Evolutionary conservation across 1,140 invertebrate genomes (phyloP).

Genomic region (Zaprionus vittiger): DNA sequence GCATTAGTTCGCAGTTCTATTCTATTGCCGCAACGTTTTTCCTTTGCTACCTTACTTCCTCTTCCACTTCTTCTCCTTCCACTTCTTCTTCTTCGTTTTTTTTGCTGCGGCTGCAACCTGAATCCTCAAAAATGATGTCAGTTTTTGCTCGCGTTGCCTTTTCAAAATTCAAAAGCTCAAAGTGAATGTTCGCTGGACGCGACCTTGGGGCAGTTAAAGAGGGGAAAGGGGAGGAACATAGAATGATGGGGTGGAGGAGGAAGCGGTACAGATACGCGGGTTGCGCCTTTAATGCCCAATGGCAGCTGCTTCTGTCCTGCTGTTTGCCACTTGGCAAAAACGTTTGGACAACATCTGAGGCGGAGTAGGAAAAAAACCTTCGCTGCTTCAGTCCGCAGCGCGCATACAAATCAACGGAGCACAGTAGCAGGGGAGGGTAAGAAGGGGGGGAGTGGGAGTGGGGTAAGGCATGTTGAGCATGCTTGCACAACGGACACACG

Average conservation of each 20-base stretch:
- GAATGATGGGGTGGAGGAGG: no score
- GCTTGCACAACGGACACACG: slow-evolving; percentile 16
- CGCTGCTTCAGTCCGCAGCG: slow-evolving; percentile 37
- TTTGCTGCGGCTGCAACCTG: slow-evolving; percentile 37
- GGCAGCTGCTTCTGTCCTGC: slow-evolving; percentile 62
- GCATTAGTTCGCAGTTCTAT: slow-evolving; percentile 50
- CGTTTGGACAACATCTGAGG: slow-evolving; percentile 77
- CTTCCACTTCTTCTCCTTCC: not conserved
- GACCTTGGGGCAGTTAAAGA: slow-evolving; percentile 62
- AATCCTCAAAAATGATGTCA: slow-evolving; percentile 68
- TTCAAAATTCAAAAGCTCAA: slow-evolving; percentile 82
- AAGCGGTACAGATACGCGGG: not conserved
- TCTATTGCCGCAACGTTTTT: slow-evolving; percentile 27
- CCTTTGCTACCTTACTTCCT: not conserved
- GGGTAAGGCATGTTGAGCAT: not conserved
- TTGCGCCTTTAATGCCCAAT: slow-evolving; percentile 58
- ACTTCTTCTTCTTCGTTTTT: not conserved
- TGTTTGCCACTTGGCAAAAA: slow-evolving; percentile 62
- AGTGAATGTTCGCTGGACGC: slow-evolving; percentile 69
- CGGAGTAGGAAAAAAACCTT: slow-evolving; percentile 20
- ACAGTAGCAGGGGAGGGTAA: not conserved
- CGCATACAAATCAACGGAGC: slow-evolving; percentile 73
- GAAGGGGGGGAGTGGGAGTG: not conserved
- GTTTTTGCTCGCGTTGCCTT: slow-evolving; percentile 70
- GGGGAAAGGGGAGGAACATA: not conserved